Conservation (phyloP, 2,797 vertebrate species). For the Onychomys leucogaster region DNA sequence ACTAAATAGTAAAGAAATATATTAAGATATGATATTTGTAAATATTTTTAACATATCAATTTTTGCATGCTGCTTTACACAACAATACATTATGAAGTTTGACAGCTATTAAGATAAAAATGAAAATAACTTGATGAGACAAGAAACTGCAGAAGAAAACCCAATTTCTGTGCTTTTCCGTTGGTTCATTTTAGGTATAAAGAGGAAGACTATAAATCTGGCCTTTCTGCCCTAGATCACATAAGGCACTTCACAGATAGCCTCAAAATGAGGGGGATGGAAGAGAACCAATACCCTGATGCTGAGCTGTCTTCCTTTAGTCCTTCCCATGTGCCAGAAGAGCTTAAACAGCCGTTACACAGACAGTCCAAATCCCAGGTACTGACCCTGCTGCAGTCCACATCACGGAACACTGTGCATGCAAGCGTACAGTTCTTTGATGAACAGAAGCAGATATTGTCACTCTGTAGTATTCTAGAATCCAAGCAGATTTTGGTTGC, state of each 20-base stretch:
- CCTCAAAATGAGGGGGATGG: constrained; percentile 94
- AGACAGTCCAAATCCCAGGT: constrained; percentile 99
- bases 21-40: constrained; percentile 39
- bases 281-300: constrained; percentile 96
- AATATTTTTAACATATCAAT: constrained; percentile 29
- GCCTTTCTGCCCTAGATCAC: constrained; percentile 96
- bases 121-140: constrained; percentile 71
- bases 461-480: neutral
- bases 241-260: constrained; percentile 97
- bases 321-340: constrained; percentile 92
- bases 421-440: constrained; percentile 10
- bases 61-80: constrained; percentile 36
- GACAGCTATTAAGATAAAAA: constrained; percentile 57
- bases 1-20: constrained; percentile 16
- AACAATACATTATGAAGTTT: constrained; percentile 51
- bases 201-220: constrained; percentile 93
- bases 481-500: neutral
- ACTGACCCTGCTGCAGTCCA: constrained; percentile 80
- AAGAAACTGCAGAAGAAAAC: constrained; percentile 68
- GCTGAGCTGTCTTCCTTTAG: constrained; percentile 92
- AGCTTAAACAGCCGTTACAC: constrained; percentile 97
- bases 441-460: neutral
- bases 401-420: constrained; percentile 51
- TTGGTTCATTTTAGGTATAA: constrained; percentile 91
- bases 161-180: constrained; percentile 77